Evolutionary conservation across 2,888 invertebrate genomes (phyloP).

Genomic region (Aphrophora alni): DNA sequence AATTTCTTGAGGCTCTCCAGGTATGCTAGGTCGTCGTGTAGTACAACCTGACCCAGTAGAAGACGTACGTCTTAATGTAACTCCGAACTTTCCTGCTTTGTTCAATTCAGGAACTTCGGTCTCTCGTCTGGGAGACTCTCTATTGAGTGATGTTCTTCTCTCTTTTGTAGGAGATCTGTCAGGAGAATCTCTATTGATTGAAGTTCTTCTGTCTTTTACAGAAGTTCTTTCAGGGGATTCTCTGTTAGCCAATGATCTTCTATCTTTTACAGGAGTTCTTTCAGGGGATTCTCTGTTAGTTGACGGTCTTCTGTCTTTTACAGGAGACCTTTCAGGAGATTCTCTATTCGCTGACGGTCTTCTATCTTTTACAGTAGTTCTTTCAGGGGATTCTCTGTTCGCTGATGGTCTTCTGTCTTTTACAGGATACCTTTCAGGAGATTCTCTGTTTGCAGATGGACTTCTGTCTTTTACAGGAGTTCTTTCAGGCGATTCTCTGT

Average conservation of each 20-base stretch:
- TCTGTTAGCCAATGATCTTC: slow-evolving; percentile 15
- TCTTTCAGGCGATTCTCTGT: slow-evolving; percentile 11
- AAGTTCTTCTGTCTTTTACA: slow-evolving; percentile 11
- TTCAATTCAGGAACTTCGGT: slow-evolving; percentile 36
- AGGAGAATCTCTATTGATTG: slow-evolving; percentile 26
- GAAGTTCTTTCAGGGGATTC: slow-evolving; percentile 10
- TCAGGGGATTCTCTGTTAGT: neutral
- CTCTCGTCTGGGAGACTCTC: slow-evolving; percentile 46
- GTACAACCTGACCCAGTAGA: slow-evolving; percentile 58
- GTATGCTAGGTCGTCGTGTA: slow-evolving; percentile 37
- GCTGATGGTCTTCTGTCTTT: slow-evolving; percentile 29
- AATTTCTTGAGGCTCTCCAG: slow-evolving; percentile 60
- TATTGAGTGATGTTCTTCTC: slow-evolving; percentile 34
- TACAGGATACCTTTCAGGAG: slow-evolving; percentile 27
- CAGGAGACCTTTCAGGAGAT: slow-evolving; percentile 25
- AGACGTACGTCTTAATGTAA: slow-evolving; percentile 67
- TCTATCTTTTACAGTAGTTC: neutral
- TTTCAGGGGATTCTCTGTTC: slow-evolving; percentile 6
- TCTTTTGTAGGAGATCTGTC: slow-evolving; percentile 19
- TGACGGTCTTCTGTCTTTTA: slow-evolving; percentile 24
- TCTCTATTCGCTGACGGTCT: neutral
- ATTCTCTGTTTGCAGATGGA: neutral
- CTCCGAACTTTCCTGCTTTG: slow-evolving; percentile 66
- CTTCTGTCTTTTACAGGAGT: neutral
- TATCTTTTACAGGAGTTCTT: slow-evolving; percentile 26